Base-by-base conservation (phyloP, 2,113 vertebrate genomes). In the Alectura lathami region DNA sequence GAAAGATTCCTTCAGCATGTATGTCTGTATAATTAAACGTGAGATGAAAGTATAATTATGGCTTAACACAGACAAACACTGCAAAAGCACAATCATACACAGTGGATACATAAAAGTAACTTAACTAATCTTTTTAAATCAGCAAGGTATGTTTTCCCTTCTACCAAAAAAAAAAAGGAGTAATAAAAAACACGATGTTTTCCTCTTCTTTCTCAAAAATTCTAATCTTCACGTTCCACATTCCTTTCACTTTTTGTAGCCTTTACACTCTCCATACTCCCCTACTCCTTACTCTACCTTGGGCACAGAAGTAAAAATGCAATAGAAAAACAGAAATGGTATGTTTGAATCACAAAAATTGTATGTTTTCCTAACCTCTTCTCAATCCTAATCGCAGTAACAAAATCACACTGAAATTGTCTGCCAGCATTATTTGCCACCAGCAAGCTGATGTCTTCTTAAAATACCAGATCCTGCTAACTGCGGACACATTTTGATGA, bases 251-350 rank as follows among this genome's bases (percentile, higher is more conserved):
- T 67, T 70, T 43, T 32, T 66, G 4, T 6, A 20, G 3, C 17
- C 53, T 63, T 34, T 50, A 70, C 21, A 18, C 15, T 4, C 51
- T 10, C 48, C 12, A 29, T 2, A 2, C 12, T 2, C 1, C 22
- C 17, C 5, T 2, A 2, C 12, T 1, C 1, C 3, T 6, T n/a
- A 43, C 22, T 56, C 9, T 18, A 75, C 11, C 20, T n/a, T 30
- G 8, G 12, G 27, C 27, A 62, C 14, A 72, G 47, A 57, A 78
- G 76, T 62, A 13, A 89, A 75, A 93, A 63, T 24, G 18, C 9
- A 78, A 9, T 22, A 72, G 84, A 17, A 11, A 47, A 7, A 78
- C 1, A 82, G 22, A 8, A 85, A 72, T 13, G 6, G 0, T 1
- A 82, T 21, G 11, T 8, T 5, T 1, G 1, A 79, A 72, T 38